A percentile compares a stretch with the other conserved stretches of the same genome.
These are phyloP conservation scores for Dasyurus viverrinus DNA, from an alignment of 2,113 vertebrate genomes.

Conservation along the genomic window DNA sequence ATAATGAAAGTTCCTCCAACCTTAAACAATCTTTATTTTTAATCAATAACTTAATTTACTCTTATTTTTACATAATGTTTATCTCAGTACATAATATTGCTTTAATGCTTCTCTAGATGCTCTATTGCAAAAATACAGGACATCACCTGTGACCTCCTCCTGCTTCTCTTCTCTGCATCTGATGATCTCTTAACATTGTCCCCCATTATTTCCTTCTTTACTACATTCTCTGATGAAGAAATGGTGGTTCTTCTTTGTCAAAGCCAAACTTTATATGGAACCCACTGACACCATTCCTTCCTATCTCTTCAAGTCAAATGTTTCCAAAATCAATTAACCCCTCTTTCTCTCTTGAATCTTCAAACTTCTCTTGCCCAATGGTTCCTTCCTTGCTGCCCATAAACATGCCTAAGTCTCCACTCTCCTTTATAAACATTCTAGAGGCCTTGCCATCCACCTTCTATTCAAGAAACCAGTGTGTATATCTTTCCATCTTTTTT, in stretches of 20 bases:
- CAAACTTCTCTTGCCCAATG: background rate
- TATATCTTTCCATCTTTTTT: background rate
- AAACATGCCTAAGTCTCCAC: background rate
- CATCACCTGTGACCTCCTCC: too few relatives aligned
- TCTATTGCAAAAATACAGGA: background rate
- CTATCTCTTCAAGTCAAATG: background rate
- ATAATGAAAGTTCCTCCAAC: background rate
- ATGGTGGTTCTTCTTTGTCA: background rate
- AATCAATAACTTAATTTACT: constrained; percentile 36
- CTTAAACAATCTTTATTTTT: background rate
- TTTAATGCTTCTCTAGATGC: background rate
- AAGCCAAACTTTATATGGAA: background rate
- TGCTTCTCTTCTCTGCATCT: too few relatives aligned
- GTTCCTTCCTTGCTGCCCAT: background rate
- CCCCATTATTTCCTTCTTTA: background rate
- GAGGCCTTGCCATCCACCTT: background rate
- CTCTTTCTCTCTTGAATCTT: background rate
- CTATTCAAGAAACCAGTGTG: background rate
- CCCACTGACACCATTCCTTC: background rate
- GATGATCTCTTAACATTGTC: too few relatives aligned
- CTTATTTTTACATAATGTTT: background rate
- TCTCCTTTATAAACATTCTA: background rate
- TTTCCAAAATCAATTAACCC: background rate
- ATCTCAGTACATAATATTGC: background rate
- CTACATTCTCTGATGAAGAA: background rate